Percentiles rank a stretch among this genome's conserved stretches.
Conservation (phyloP, 2,888 invertebrate species). For the Eupithecia centaureata region DNA sequence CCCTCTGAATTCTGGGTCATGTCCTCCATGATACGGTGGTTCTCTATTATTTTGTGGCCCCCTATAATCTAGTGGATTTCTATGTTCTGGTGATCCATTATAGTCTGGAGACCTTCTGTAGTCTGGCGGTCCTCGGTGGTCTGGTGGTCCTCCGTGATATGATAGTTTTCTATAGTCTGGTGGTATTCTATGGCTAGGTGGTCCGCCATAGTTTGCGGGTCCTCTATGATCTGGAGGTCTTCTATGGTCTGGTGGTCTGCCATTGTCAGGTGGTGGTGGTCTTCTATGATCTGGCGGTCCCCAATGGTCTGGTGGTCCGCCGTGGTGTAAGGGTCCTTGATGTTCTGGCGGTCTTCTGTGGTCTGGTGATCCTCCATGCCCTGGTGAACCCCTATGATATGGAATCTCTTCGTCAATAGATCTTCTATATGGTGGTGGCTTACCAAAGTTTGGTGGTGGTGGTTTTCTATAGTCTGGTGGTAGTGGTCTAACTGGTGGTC, state of each 20-base stretch:
- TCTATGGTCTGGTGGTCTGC: not conserved
- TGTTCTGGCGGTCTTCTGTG: not conserved
- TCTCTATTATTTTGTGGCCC: not conserved
- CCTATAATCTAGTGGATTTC: not conserved
- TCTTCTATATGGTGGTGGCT: constrained; percentile 6
- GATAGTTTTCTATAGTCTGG: not conserved
- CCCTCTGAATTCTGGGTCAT: too few species aligned
- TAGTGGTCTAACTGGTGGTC: not conserved
- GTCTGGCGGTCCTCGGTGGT: not conserved
- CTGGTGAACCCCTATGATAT: constrained; percentile 3
- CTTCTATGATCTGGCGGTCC: constrained; percentile 3
- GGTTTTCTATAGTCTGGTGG: not conserved
- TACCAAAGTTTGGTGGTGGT: not conserved
- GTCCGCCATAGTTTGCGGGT: not conserved
- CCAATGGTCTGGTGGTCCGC: not conserved
- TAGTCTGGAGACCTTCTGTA: not conserved
- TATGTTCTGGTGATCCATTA: not conserved
- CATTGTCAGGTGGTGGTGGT: not conserved
- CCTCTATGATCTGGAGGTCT: constrained; percentile 1
- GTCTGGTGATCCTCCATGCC: not conserved
- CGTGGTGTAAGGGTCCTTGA: not conserved
- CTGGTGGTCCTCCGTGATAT: not conserved
- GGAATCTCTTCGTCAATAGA: not conserved
- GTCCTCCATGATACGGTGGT: not conserved
- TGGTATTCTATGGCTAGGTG: not conserved